Evolutionary conservation across 2,888 invertebrate species (phyloP), one percentile per base, ranked within the genome.

Genomic region (Himalopsyche anomala): DNA sequence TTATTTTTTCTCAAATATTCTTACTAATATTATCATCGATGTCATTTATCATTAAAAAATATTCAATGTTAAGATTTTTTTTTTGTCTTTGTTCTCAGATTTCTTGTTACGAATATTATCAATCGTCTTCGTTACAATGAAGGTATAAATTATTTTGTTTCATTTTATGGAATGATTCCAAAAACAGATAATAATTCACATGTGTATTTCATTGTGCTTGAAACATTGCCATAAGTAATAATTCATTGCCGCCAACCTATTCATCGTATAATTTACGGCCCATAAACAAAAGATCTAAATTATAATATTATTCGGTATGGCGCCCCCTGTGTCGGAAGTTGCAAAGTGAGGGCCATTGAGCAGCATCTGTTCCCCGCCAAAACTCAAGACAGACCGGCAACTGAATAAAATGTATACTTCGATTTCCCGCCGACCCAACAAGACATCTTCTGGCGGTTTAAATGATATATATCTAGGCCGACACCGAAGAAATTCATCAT

Each of bases 201-300:
- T 15, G 51, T 51, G 51, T 51, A 51, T 51, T 51, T 51, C 51
- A 51, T 51, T 51, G 51, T 51, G 51, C 51, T 51, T 51, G 51
- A 51, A 51, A 51, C 51, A 51, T 51, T 51, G 51, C 51, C 51
- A 51, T 51, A 51, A 51, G 51, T 51, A 74, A 74, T 74, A 74
- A 36, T 74, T 38, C 74, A 74, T n/a, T 36, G 38, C 38, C 74
- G 28, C 28, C 28, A n/a, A 40, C 80, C 80, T 42, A 80, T 80
- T 80, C 80, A 40, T 19, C 80, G 40, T 40, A 80, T 80, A 80
- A 80, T 80, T 80, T 80, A 80, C 40, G 40, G 17, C 80, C 80
- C 80, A 36, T 19, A 80, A 80, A 80, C 80, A 80, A 80, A 80
- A 80, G 80, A 40, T 80, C 80, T 80, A 80, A 80, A 80, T 80